phyloP scores from a whole-genome alignment of 2,113 vertebrate genomes.

The Potamarius usumacintae region DNA sequence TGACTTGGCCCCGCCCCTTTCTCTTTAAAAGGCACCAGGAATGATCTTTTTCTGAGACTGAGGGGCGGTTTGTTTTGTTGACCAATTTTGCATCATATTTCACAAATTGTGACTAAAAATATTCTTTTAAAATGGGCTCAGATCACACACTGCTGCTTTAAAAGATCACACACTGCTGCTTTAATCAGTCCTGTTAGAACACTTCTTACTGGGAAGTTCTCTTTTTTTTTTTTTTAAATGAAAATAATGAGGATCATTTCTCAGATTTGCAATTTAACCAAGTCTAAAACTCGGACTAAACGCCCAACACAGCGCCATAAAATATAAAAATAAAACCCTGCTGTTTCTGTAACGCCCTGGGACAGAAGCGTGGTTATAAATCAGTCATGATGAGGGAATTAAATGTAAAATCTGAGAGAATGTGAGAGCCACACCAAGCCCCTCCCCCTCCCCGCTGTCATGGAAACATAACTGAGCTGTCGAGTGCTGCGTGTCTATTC shows the following conservation, averaged over 20 bases:
- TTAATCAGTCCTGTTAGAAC: too few species aligned
- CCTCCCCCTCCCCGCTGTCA: not conserved
- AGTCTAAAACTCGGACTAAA: not conserved
- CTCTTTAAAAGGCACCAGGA: too few species aligned
- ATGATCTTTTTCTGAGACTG: too few species aligned
- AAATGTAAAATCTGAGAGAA: not conserved
- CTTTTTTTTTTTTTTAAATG: not conserved
- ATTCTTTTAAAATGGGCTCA: too few species aligned
- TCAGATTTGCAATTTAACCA: not conserved
- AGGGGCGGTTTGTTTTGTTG: too few species aligned
- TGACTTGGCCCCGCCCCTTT: not conserved
- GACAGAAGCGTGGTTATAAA: not conserved
- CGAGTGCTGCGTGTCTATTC: slow-evolving; percentile 9
- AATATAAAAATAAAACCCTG: not conserved
- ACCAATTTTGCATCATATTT: too few species aligned
- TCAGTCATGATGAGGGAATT: not conserved
- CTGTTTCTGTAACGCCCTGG: too few species aligned
- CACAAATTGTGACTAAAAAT: too few species aligned
- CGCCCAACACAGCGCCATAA: too few species aligned
- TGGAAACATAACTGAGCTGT: not conserved
- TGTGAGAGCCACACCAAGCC: not conserved
- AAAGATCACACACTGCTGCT: too few species aligned
- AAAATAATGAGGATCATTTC: not conserved
- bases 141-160: too few species aligned
- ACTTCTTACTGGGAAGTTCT: too few species aligned